A percentile compares a stretch with the other conserved stretches of the same genome.
These are phyloP conservation scores for Poecilia latipinna DNA, from an alignment of 2,113 vertebrate genomes.

Conservation along the genomic window DNA sequence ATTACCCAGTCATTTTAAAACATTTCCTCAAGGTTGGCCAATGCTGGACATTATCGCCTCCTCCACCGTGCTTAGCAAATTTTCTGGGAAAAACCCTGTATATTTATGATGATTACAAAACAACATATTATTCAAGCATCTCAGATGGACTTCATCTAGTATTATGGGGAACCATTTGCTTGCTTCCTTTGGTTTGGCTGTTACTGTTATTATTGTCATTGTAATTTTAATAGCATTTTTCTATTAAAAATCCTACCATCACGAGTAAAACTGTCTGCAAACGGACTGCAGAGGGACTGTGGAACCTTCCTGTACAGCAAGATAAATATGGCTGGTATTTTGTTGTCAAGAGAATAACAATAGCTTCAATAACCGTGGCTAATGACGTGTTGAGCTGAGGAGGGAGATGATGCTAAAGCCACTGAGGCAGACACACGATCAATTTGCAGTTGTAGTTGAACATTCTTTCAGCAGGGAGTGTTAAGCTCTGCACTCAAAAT, in stretches of 20 bases:
- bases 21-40: too few species aligned
- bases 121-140: not conserved
- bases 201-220: not conserved
- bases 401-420: slow-evolving; percentile 33
- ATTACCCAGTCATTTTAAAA: too few species aligned
- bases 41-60: too few species aligned
- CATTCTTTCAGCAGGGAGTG: slow-evolving; percentile 41
- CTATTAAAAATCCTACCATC: not conserved
- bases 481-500: slow-evolving; percentile 65
- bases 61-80: too few species aligned
- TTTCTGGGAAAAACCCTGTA: too few species aligned
- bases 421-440: slow-evolving; percentile 46
- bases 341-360: slow-evolving; percentile 15
- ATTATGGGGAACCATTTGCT: not conserved
- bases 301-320: not conserved
- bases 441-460: slow-evolving; percentile 67
- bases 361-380: slow-evolving; percentile 18
- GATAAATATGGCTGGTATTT: slow-evolving; percentile 1
- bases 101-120: too few species aligned
- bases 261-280: not conserved
- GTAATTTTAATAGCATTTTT: not conserved
- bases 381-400: slow-evolving; percentile 26
- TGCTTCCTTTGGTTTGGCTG: not conserved
- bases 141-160: not conserved
- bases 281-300: not conserved